Percentiles rank a stretch among this genome's conserved stretches.
phyloP scores from a whole-genome alignment of 2,888 invertebrate genomes.

The Cryptus armator region DNA sequence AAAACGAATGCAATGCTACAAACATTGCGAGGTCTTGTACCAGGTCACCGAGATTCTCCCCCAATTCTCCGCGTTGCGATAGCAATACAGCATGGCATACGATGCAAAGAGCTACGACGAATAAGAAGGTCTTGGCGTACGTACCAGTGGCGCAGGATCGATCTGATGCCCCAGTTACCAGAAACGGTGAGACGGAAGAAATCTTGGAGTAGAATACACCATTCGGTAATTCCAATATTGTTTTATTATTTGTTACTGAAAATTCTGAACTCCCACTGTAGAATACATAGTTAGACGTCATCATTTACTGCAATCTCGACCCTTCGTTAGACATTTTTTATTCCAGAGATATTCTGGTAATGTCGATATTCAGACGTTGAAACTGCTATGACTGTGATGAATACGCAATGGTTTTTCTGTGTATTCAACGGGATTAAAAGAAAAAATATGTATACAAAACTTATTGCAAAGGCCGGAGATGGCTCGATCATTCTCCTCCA shows the following conservation, averaged over 20 bases:
- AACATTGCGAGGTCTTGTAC: background rate
- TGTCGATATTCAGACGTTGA: too few species aligned
- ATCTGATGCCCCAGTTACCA: slow-evolving; percentile 83
- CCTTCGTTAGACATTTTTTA: background rate
- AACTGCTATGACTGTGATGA: too few species aligned
- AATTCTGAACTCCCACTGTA: background rate
- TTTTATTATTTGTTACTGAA: background rate
- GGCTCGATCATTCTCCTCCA: background rate
- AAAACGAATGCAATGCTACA: background rate
- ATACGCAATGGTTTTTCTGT: background rate
- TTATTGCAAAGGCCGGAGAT: background rate
- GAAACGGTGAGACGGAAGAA: slow-evolving; percentile 60
- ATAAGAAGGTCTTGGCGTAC: slow-evolving; percentile 67
- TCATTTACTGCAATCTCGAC: background rate
- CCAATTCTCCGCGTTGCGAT: background rate
- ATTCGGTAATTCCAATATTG: background rate
- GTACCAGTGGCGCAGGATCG: slow-evolving; percentile 76
- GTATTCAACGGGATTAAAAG: background rate
- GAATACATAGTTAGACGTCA: background rate
- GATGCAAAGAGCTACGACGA: slow-evolving; percentile 16
- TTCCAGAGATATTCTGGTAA: too few species aligned
- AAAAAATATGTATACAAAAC: background rate
- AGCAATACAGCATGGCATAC: slow-evolving; percentile 38
- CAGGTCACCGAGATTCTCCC: slow-evolving; percentile 5
- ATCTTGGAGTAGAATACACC: slow-evolving; percentile 21